Conservation (phyloP, 2,888 invertebrate genomes). For the Lepidochitona cinerea region DNA sequence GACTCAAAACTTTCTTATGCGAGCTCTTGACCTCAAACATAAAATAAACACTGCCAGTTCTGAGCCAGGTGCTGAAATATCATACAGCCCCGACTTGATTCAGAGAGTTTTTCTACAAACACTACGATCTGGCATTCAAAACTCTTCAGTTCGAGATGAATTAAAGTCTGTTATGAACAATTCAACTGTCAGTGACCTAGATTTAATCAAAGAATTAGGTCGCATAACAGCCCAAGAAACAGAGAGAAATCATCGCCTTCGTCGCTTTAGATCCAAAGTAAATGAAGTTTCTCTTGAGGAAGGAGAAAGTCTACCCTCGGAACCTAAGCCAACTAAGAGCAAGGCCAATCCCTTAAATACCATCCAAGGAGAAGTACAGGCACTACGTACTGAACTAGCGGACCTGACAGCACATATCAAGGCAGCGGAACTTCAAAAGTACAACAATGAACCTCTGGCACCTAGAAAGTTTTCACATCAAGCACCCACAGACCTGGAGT, state of each 20-base stretch:
- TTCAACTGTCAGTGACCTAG: neutral
- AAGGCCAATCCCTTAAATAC: neutral
- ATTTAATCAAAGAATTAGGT: slow-evolving; percentile 5
- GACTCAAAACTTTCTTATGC: slow-evolving; percentile 10
- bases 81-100: slow-evolving; percentile 8
- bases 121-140: slow-evolving; percentile 7
- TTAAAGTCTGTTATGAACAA: slow-evolving; percentile 1
- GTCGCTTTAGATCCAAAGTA: neutral
- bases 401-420: neutral
- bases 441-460: too few relatives aligned
- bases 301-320: neutral
- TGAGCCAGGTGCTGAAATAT: slow-evolving; percentile 7
- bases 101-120: slow-evolving; percentile 10
- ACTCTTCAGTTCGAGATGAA: slow-evolving; percentile 3
- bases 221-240: slow-evolving; percentile 6
- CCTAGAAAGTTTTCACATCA: too few relatives aligned
- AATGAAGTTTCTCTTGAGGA: neutral
- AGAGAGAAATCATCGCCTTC: neutral
- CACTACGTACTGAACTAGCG: neutral
- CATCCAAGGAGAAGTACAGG: neutral
- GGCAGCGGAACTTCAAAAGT: too few relatives aligned
- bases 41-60: slow-evolving; percentile 9
- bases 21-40: slow-evolving; percentile 11
- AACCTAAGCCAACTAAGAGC: neutral
- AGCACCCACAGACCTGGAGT: too few relatives aligned